Percentiles rank a stretch among this genome's conserved stretches.
Evolutionary conservation across 35 echinoderm and acorn worm genomes (phyloP).

Genomic region (Hemicentrotus pulcherrimus): DNA sequence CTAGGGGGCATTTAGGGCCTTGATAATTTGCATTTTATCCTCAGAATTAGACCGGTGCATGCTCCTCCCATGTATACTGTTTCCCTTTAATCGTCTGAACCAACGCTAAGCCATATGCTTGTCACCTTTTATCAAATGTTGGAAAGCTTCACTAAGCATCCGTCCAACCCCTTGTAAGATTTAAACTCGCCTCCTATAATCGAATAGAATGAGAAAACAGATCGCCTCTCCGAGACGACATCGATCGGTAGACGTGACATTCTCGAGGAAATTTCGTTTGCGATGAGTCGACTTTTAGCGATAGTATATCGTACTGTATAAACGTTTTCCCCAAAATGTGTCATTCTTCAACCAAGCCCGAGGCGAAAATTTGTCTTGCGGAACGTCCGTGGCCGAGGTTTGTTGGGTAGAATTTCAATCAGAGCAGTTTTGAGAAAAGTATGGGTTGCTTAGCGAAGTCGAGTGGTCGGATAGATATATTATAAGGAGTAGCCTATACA

Average conservation of each 20-base stretch:
- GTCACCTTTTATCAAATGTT: not conserved
- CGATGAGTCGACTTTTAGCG: not conserved
- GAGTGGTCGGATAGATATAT: too few species aligned
- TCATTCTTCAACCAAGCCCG: not conserved
- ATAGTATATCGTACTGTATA: not conserved
- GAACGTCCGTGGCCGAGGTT: not conserved
- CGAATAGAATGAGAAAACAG: conserved; percentile 4
- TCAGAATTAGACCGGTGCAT: too few species aligned
- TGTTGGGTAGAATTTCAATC: not conserved
- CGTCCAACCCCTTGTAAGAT: not conserved
- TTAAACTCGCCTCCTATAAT: not conserved
- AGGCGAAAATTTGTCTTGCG: not conserved
- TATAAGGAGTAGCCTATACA: too few species aligned
- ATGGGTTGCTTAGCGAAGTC: too few species aligned
- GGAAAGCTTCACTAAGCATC: not conserved
- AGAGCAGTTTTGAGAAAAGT: too few species aligned
- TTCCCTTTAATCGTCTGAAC: too few species aligned
- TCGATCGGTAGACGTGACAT: not conserved
- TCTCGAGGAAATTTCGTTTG: not conserved
- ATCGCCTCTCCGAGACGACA: not conserved
- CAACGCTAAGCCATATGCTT: not conserved
- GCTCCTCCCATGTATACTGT: too few species aligned
- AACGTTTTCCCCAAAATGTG: not conserved
- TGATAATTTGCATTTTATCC: too few species aligned
- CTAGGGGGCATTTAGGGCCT: too few species aligned